phyloP scores from a whole-genome alignment of 2,113 vertebrate genomes.

The Psammodynastes pulverulentus region DNA sequence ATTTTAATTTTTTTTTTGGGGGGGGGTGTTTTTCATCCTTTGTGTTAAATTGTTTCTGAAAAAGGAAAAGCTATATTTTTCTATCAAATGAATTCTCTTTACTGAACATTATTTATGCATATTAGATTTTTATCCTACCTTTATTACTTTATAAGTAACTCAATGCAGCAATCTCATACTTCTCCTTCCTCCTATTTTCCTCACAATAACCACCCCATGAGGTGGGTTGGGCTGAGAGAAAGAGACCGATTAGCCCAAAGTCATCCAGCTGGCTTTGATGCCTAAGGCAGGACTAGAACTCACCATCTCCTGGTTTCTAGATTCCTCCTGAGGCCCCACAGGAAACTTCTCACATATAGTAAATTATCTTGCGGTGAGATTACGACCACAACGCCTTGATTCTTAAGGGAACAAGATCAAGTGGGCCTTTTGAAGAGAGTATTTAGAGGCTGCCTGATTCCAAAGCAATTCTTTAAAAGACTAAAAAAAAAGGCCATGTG shows the following conservation, averaged over 20 bases:
- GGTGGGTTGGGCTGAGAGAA: too few relatives aligned
- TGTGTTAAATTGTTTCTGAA: background rate
- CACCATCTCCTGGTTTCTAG: background rate
- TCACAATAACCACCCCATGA: too few relatives aligned
- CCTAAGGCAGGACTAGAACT: background rate
- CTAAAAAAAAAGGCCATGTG: background rate
- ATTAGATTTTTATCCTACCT: too few relatives aligned
- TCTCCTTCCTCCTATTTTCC: background rate
- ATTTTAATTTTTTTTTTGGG: background rate
- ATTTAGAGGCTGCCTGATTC: background rate
- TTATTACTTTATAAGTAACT: too few relatives aligned
- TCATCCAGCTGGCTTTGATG: background rate
- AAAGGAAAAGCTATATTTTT: background rate
- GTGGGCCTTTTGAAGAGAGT: background rate
- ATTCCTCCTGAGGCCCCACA: background rate
- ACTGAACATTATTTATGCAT: background rate
- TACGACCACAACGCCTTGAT: background rate
- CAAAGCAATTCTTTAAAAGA: background rate
- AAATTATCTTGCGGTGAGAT: background rate
- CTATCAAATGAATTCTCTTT: background rate
- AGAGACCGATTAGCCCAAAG: background rate
- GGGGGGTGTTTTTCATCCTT: background rate
- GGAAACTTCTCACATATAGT: background rate
- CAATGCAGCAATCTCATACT: background rate
- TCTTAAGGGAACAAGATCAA: background rate